These are phyloP conservation scores for Anas platyrhynchos DNA, from an alignment of 2,113 vertebrate genomes.

Conservation along the genomic window DNA sequence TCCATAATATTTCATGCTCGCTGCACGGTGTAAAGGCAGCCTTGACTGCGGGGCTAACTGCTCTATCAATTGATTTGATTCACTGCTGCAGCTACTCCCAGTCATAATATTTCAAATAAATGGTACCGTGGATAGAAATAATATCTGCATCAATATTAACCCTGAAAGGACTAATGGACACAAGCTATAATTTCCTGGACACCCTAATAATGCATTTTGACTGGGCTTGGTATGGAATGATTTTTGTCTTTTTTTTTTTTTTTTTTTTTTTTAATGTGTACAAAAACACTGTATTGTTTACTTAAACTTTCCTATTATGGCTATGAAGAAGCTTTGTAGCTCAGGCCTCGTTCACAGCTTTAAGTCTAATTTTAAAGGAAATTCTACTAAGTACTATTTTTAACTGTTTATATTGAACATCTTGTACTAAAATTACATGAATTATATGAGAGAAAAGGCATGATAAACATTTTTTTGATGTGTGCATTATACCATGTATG, in stretches of 20 bases:
- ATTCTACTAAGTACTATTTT: background rate
- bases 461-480: background rate
- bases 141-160: slow-evolving; percentile 99
- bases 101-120: slow-evolving; percentile 99
- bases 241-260: background rate
- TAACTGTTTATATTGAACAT: background rate
- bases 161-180: slow-evolving; percentile 98
- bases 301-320: slow-evolving; percentile 50
- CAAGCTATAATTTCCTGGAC: slow-evolving; percentile 90
- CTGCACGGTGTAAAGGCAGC: slow-evolving; percentile 86
- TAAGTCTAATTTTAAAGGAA: background rate
- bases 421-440: background rate
- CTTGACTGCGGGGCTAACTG: slow-evolving; percentile 90
- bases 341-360: background rate
- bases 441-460: background rate
- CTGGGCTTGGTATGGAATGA: slow-evolving; percentile 65
- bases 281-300: slow-evolving; percentile 44
- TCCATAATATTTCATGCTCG: slow-evolving; percentile 99
- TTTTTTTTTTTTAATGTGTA: background rate
- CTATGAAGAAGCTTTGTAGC: background rate
- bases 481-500: background rate
- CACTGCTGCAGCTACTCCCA: slow-evolving; percentile 92
- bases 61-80: slow-evolving; percentile 99
- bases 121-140: slow-evolving; percentile 97
- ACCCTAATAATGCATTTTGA: slow-evolving; percentile 89